phyloP scores from a whole-genome alignment of 2,797 vertebrate genomes.

The Melanotaenia nigrans region DNA sequence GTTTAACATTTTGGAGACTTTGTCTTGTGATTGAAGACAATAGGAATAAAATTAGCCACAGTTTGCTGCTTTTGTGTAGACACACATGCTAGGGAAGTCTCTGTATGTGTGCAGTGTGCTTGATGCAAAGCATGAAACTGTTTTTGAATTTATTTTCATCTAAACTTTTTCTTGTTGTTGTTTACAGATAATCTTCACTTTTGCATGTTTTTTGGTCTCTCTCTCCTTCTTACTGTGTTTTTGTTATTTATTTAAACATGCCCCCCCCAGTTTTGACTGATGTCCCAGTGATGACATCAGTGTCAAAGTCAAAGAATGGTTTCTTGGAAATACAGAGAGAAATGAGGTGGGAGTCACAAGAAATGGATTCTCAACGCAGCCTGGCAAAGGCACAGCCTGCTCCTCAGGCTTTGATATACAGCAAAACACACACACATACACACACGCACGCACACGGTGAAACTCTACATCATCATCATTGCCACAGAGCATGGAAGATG shows the following conservation, averaged over 20 bases:
- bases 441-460: constrained; percentile 26
- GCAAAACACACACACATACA: constrained; percentile 43
- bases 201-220: background rate
- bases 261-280: background rate
- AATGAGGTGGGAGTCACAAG: constrained; percentile 66
- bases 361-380: constrained; percentile 74
- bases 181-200: background rate
- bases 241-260: constrained; percentile 31
- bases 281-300: constrained; percentile 35
- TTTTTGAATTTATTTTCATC: background rate
- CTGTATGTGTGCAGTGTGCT: background rate
- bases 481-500: constrained; percentile 73
- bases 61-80: background rate
- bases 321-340: constrained; percentile 69
- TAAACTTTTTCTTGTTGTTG: background rate
- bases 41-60: background rate
- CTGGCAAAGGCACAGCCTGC: constrained; percentile 49
- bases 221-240: background rate
- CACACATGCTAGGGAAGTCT: background rate
- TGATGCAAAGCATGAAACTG: background rate
- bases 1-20: background rate
- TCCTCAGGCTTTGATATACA: constrained; percentile 64
- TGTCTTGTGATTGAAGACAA: background rate
- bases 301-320: constrained; percentile 64
- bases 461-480: constrained; percentile 72